These are phyloP conservation scores for Meiosimyza decipiens DNA, from an alignment of 2,888 invertebrate species.

Conservation along the genomic window DNA sequence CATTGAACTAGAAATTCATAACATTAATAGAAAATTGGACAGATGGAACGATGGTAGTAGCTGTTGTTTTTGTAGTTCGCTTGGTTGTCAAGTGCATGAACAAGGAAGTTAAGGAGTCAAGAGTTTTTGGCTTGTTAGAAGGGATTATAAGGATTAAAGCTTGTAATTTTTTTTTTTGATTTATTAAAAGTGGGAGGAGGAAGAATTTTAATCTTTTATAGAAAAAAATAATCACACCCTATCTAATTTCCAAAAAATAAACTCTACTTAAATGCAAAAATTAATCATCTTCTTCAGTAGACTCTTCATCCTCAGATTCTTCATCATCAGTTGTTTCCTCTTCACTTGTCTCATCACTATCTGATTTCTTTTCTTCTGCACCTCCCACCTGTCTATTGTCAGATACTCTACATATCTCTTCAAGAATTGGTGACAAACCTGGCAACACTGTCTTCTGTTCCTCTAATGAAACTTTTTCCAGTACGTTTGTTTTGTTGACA, in stretches of 20 bases:
- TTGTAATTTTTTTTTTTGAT: background rate
- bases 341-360: constrained; percentile 14
- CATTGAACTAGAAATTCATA: too few species aligned
- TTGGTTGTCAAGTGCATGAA: constrained; percentile 30
- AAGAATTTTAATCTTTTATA: too few species aligned
- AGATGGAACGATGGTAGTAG: background rate
- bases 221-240: too few species aligned
- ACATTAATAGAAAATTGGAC: too few species aligned
- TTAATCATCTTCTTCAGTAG: background rate
- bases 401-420: background rate
- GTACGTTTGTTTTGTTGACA: constrained; percentile 45
- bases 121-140: constrained; percentile 14
- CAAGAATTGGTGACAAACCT: too few species aligned
- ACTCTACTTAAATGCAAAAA: background rate
- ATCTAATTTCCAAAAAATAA: background rate
- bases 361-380: background rate
- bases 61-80: constrained; percentile 5
- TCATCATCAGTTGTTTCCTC: constrained; percentile 35
- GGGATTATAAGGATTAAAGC: background rate
- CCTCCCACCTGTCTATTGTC: background rate
- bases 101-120: constrained; percentile 27
- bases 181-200: background rate
- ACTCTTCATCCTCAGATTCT: constrained; percentile 35
- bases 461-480: constrained; percentile 39
- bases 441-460: constrained; percentile 5